Percentiles rank a stretch among this genome's conserved stretches.
These are phyloP conservation scores for Cecidostiba fungosa DNA, from an alignment of 2,888 invertebrate species.

Conservation along the genomic window DNA sequence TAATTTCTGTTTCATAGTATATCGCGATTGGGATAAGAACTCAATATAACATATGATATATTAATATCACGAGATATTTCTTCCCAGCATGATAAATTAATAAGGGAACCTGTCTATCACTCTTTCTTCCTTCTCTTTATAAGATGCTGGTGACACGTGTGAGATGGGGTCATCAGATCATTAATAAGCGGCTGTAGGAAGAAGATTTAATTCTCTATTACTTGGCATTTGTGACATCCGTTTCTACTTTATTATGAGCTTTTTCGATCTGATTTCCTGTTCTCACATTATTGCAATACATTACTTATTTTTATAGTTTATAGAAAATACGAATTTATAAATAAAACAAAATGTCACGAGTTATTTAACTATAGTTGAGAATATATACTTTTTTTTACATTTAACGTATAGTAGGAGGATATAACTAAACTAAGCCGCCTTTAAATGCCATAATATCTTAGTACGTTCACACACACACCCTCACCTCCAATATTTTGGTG, in stretches of 20 bases:
- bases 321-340: too few species aligned
- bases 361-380: too few species aligned
- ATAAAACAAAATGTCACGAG: too few species aligned
- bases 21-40: neutral
- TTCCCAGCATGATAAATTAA: slow-evolving; percentile 1
- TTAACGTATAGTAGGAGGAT: neutral
- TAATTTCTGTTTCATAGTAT: neutral
- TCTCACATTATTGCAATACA: neutral
- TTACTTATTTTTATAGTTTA: too few species aligned
- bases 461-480: neutral
- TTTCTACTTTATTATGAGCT: slow-evolving; percentile 4
- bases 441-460: neutral
- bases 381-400: neutral
- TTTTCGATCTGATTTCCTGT: neutral
- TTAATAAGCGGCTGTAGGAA: slow-evolving; percentile 10
- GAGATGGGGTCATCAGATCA: neutral
- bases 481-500: neutral
- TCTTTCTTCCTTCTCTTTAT: neutral
- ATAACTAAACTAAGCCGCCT: neutral
- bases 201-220: neutral
- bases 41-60: neutral
- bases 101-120: slow-evolving; percentile 4
- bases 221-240: neutral
- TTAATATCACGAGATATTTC: neutral
- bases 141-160: too few species aligned